A percentile compares a stretch with the other conserved stretches of the same genome.
Conservation (phyloP, 2,888 invertebrate genomes). For the Ophion ellenae region DNA sequence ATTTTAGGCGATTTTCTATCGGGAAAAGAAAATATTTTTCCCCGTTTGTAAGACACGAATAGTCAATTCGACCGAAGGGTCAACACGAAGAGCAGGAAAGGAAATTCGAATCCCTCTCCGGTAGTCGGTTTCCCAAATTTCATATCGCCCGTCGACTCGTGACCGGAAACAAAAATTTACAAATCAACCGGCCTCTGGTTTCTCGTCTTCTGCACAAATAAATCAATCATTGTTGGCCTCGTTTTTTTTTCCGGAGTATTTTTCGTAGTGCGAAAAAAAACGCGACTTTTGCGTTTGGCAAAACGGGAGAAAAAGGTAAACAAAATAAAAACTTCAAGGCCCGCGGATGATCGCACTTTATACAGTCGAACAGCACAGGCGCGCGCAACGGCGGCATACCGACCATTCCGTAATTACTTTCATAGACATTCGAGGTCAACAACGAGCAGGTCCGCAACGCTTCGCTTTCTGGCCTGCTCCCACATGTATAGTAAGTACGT, state of each 20-base stretch:
- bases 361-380: constrained; percentile 36
- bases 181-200: neutral
- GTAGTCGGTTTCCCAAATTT: neutral
- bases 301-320: neutral
- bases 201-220: neutral
- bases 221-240: neutral
- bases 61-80: neutral
- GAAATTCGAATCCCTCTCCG: neutral
- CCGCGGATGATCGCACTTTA: constrained; percentile 56
- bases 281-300: neutral
- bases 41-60: neutral
- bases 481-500: neutral
- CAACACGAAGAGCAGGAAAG: neutral
- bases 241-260: neutral
- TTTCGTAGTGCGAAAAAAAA: neutral
- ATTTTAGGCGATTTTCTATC: neutral
- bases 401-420: constrained; percentile 63
- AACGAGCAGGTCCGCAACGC: constrained; percentile 54
- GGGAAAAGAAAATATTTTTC: neutral
- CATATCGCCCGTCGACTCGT: neutral
- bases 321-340: constrained; percentile 47
- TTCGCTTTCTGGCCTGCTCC: constrained; percentile 16
- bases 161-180: neutral
- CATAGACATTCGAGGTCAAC: constrained; percentile 67
- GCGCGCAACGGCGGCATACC: constrained; percentile 47